These are phyloP conservation scores for Drosophila simulans DNA, from an alignment of 1,140 invertebrate genomes.

Conservation along the genomic window DNA sequence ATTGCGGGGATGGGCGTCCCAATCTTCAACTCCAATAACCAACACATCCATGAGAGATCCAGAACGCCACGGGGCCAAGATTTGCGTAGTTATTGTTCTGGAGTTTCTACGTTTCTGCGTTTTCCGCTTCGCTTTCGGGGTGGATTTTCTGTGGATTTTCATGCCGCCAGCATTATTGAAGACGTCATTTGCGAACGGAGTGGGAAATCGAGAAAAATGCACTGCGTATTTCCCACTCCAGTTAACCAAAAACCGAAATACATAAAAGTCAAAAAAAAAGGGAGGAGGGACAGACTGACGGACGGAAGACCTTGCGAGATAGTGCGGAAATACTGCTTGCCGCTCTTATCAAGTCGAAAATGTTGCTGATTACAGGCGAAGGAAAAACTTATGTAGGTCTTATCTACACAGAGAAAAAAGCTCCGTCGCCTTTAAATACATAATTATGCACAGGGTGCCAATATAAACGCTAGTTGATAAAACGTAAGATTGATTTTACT, in stretches of 20 bases:
- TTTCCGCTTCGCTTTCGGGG: slow-evolving; percentile 42
- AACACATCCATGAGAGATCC: slow-evolving; percentile 32
- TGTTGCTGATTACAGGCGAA: slow-evolving; percentile 22
- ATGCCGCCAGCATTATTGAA: slow-evolving; percentile 35
- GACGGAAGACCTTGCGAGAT: slow-evolving; percentile 37
- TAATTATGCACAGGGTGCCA: background rate
- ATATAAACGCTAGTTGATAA: no score
- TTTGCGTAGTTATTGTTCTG: slow-evolving; percentile 52
- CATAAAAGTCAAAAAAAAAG: slow-evolving; percentile 18
- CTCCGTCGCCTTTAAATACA: background rate
- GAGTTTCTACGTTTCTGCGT: slow-evolving; percentile 22
- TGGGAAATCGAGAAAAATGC: slow-evolving; percentile 44
- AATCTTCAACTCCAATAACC: slow-evolving; percentile 60
- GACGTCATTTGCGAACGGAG: slow-evolving; percentile 55
- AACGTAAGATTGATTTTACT: no score
- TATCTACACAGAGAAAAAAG: background rate
- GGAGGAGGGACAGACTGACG: slow-evolving; percentile 6
- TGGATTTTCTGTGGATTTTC: slow-evolving; percentile 71
- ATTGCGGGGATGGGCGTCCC: slow-evolving; percentile 31
- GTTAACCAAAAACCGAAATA: slow-evolving; percentile 18
- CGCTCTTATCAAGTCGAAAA: slow-evolving; percentile 33
- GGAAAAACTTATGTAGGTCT: slow-evolving; percentile 15
- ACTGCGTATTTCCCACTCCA: slow-evolving; percentile 58
- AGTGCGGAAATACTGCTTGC: slow-evolving; percentile 21
- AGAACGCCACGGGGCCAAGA: slow-evolving; percentile 44